Base-by-base conservation (phyloP, 2,113 vertebrate genomes). In the Ariopsis seemanni region DNA sequence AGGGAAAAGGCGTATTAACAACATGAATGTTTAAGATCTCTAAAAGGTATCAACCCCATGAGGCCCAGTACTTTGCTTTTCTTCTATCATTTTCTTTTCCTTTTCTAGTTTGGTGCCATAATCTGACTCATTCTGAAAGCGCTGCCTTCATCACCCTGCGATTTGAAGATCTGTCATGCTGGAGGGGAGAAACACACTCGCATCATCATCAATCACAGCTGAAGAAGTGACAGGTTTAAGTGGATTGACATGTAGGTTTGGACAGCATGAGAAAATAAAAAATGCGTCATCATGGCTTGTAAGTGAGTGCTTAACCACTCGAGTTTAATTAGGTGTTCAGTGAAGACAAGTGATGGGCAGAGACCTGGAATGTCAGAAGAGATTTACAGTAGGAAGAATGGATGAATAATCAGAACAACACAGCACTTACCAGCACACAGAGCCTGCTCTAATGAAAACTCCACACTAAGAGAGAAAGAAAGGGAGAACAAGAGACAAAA, bases 361-460 rank as follows among this genome's bases (percentile, higher is more conserved):
- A 22, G 48, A 27, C 48, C 62, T 72, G 84, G 84, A 42, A 27
- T 65, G 34, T 14, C 20, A 14, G 2, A 25, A 4, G 2, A 30
- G 69, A 30, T 83, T 25, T 63, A 30, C 30, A 30, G 30, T 30
- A 6, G 1, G 10, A 52, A 2, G 7, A 10, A 69, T 22, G 5
- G 27, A 52, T 8, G 53, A 50, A 18, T 55, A 42, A 55, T 67
- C 81, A 53, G 79, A 71, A 53, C 50, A 53, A 86, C 71, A 82
- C 48, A 7, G 14, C 78, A 91, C 95, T 95, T 53, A 95, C 95
- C 93, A 0, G 85, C 30, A 0, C 34, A 7, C 79, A 94, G 4
- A 1, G 85, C 93, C 4, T 95, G 93, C 25, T 93, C 89, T 92
- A 93, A 88, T 90, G 91, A 88, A 86, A 95, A 91, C 67, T 92